Base-by-base conservation (phyloP, 2,888 invertebrate genomes). In the Trissolcus brochymenae region DNA sequence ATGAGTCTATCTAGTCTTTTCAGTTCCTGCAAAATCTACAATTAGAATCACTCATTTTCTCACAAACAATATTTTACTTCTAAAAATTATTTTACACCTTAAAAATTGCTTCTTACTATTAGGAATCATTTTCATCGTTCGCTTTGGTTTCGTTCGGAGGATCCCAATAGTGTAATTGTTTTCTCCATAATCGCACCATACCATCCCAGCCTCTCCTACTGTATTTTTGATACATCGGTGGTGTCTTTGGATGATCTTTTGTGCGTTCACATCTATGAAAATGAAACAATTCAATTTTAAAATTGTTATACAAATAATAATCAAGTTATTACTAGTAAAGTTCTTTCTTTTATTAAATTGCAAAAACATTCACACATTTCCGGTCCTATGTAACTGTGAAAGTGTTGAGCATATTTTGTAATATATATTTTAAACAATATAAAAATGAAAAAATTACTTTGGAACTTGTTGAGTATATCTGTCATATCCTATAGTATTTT, bases 151-250 rank as follows among this genome's bases (percentile, higher is more conserved):
- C 83, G 25, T 86, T 82, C 55, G 90, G 89, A 17, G 92, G 92
- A 88, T 96, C 96, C 91, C 93, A 97, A 76, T 92, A 91, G 87
- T 98, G 98, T 54, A 98, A 90, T 81, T 94, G 92, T 83, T 94
- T 93, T 60, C 97, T 92, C 98, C 98, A 98, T 72, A 95, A 92
- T 87, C 93, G 94, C 0, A 98, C 93, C 80, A 97, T 92, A 29
- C 94, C 94, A 88, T 99, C 98, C 95, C 97, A 99, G 11, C 95
- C 97, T 80, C 98, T 92, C 50, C 98, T 92, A 82, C 97, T 97
- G 89, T 95, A 97, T 89, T 97, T 96, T 25, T 92, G 87, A 85
- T 92, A 92, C 89, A 97, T 98, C 82, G 96, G 95, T 3, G 98
- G 98, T 1, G 98, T 98, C 84, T 92, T 92, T 1, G 98, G 98